These are phyloP conservation scores for Clarias fuscus DNA, from an alignment of 2,797 vertebrate species.

Conservation along the genomic window DNA sequence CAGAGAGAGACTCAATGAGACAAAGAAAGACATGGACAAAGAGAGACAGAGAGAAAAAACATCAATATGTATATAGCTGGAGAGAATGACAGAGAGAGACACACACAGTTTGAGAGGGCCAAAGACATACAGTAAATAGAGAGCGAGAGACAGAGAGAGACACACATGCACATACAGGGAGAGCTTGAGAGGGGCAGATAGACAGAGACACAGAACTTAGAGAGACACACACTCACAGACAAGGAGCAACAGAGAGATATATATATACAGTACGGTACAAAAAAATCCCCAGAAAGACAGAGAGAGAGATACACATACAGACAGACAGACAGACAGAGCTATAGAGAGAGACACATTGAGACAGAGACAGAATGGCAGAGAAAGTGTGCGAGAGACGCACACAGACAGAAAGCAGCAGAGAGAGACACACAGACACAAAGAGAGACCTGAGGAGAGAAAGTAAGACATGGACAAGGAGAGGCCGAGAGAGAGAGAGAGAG, in stretches of 20 bases:
- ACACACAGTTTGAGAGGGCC: too few relatives aligned
- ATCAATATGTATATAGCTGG: too few relatives aligned
- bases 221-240: not conserved
- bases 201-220: not conserved
- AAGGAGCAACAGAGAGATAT: not conserved
- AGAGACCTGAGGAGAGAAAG: not conserved
- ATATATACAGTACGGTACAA: too few relatives aligned
- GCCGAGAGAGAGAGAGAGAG: too few relatives aligned
- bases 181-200: not conserved
- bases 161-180: not conserved
- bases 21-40: too few relatives aligned
- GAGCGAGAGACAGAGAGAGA: not conserved
- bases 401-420: not conserved
- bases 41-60: too few relatives aligned
- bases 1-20: too few relatives aligned
- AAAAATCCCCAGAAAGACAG: not conserved
- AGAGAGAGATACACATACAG: not conserved
- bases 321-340: not conserved
- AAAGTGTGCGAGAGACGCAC: not conserved
- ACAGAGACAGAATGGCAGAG: not conserved
- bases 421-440: not conserved
- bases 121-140: not conserved
- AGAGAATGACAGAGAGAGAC: too few relatives aligned
- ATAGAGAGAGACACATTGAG: not conserved
- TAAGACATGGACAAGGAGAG: not conserved